These are phyloP conservation scores for Synergus japonicus DNA, from an alignment of 2,888 invertebrate genomes.

Conservation along the genomic window DNA sequence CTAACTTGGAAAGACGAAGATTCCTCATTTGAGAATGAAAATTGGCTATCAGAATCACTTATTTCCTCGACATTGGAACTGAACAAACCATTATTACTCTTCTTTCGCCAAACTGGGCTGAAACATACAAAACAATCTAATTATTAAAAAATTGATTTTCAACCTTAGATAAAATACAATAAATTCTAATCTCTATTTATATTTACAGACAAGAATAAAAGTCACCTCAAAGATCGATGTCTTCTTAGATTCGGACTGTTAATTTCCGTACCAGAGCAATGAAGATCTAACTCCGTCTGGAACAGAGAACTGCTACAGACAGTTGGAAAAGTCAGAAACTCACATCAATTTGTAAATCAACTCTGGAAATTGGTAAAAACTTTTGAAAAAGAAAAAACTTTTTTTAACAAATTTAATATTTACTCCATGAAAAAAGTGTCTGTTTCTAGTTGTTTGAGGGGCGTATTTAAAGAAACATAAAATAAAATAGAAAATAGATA, in stretches of 20 bases:
- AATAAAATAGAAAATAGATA: too few relatives aligned
- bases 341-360: neutral
- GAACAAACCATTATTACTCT: constrained; percentile 74
- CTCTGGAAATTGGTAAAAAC: too few relatives aligned
- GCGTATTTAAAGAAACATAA: too few relatives aligned
- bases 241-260: constrained; percentile 67
- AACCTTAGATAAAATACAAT: too few relatives aligned
- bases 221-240: constrained; percentile 71
- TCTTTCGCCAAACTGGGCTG: constrained; percentile 77
- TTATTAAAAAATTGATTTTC: too few relatives aligned
- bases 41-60: constrained; percentile 75
- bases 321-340: constrained; percentile 55
- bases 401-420: too few relatives aligned
- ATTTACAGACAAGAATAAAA: constrained; percentile 47
- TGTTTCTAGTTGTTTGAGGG: too few relatives aligned
- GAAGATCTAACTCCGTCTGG: constrained; percentile 73
- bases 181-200: neutral
- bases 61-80: constrained; percentile 72
- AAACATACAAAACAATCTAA: constrained; percentile 58
- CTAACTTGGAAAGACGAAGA: constrained; percentile 72
- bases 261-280: constrained; percentile 70
- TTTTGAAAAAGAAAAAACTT: too few relatives aligned
- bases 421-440: too few relatives aligned
- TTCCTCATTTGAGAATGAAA: constrained; percentile 75
- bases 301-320: constrained; percentile 73